Evolutionary conservation across 2,113 vertebrate genomes (phyloP), one percentile per base, ranked within the genome.

Genomic region (Protomyctophum bolini): DNA sequence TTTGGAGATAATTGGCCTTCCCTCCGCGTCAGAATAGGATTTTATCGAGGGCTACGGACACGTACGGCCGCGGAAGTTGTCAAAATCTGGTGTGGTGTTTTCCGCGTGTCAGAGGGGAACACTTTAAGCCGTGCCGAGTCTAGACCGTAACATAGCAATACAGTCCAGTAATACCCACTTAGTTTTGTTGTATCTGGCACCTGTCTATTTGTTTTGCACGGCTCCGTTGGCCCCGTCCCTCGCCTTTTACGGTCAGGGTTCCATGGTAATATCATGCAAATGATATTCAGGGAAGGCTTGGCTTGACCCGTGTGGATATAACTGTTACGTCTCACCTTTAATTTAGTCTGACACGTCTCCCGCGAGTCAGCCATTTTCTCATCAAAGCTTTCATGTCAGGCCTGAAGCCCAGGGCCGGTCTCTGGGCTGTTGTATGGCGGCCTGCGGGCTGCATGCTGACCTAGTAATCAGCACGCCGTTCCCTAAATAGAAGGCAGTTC

Each of bases 261-360:
- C 65, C 63, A 51, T 33, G 64, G 55, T 85, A 79, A 87, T 83
- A 54, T 69, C 71, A 87, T 86, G 87, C 79, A 77, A 89, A 89
- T 82, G 59, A 72, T 54, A 83, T 80, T 54, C 84, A 67, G 41
- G 63, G 66, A 14, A 6, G 33, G 61, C 68, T 79, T 54, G 33
- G 67, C 70, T 68, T 52, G 41, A 79, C 78, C 71, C 45, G 68
- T 70, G 6, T 68, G 72, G 67, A 62, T 60, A 14, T 49, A 10
- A 49, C 84, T 81, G 89, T 59, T 80, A 61, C 15, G 14, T 69
- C 76, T 88, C 86, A 67, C 62, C 55, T 71, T 72, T 87, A 83
- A 87, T 75, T 57, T 15, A 47, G 0, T 55, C 58, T 66, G 84
- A 87, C 87, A 82, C 80, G 56, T 63, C 6, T 49, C 55, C 70